These are phyloP conservation scores for Orestias chungarensis DNA, from an alignment of 2,797 vertebrate genomes.

Conservation along the genomic window DNA sequence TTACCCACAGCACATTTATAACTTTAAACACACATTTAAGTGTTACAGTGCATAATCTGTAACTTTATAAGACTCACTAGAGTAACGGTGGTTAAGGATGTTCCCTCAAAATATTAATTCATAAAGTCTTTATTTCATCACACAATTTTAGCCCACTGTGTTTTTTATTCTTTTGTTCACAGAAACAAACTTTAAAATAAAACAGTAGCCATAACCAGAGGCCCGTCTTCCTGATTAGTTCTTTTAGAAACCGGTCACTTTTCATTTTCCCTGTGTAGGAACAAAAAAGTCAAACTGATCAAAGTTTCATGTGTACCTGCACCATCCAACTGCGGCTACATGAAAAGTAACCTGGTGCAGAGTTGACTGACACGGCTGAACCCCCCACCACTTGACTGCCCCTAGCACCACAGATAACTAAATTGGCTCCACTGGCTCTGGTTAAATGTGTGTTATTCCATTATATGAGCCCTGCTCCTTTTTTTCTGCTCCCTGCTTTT, in stretches of 20 bases:
- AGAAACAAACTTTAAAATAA: constrained; percentile 7
- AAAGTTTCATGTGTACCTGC: constrained; percentile 45
- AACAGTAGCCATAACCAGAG: not conserved
- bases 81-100: not conserved
- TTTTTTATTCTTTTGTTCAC: not conserved
- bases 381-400: constrained; percentile 38
- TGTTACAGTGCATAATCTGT: not conserved
- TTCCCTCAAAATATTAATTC: not conserved
- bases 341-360: constrained; percentile 47
- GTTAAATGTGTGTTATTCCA: constrained; percentile 71
- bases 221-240: not conserved
- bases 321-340: constrained; percentile 40
- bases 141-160: not conserved
- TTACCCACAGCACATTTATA: not conserved
- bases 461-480: constrained; percentile 64
- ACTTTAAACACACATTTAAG: not conserved
- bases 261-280: constrained; percentile 22
- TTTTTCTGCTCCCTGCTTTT: constrained; percentile 52
- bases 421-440: constrained; percentile 62
- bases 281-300: constrained; percentile 26
- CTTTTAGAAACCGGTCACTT: constrained; percentile 18
- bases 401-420: constrained; percentile 61
- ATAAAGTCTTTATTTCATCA: not conserved
- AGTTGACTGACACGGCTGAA: constrained; percentile 45
- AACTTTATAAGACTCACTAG: not conserved